Evolutionary conservation across 1,140 invertebrate species (phyloP).

Genomic region (Caenorhabditis latens): DNA sequence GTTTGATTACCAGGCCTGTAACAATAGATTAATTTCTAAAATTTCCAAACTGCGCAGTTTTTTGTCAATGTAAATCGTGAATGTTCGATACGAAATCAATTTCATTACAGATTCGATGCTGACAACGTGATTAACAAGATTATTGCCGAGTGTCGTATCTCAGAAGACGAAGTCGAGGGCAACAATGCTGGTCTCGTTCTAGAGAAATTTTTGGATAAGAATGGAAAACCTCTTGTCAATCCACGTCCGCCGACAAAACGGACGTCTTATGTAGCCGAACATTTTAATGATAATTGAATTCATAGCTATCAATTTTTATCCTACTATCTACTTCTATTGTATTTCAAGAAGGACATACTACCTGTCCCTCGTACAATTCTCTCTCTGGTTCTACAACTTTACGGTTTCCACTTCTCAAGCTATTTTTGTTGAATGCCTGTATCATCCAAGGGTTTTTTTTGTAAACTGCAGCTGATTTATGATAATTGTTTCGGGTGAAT

Average conservation of each 20-base stretch:
- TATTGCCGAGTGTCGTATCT: slow-evolving; percentile 46
- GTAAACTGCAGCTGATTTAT: not conserved
- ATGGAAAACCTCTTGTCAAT: slow-evolving; percentile 44
- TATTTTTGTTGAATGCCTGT: not conserved
- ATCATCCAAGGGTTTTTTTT: slow-evolving; percentile 3
- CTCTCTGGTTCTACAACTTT: not conserved
- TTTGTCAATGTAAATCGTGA: no score
- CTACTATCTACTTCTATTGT: not conserved
- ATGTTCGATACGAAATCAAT: not conserved
- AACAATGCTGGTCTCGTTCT: slow-evolving; percentile 10
- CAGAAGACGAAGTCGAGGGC: slow-evolving; percentile 42
- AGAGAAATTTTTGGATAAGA: slow-evolving; percentile 28
- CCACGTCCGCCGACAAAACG: slow-evolving; percentile 17
- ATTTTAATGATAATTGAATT: slow-evolving; percentile 21
- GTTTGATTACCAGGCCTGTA: no score
- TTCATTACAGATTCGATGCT: slow-evolving; percentile 59
- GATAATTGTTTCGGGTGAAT: slow-evolving; percentile 34
- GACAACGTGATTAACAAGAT: slow-evolving; percentile 53
- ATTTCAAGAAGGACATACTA: not conserved
- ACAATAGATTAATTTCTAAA: no score
- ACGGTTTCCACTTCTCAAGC: slow-evolving; percentile 6
- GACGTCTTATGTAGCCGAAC: slow-evolving; percentile 20
- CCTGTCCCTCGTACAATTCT: not conserved
- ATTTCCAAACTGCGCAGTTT: no score
- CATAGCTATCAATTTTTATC: not conserved